phyloP scores from a whole-genome alignment of 2,113 vertebrate species.

The Sus scrofa region DNA sequence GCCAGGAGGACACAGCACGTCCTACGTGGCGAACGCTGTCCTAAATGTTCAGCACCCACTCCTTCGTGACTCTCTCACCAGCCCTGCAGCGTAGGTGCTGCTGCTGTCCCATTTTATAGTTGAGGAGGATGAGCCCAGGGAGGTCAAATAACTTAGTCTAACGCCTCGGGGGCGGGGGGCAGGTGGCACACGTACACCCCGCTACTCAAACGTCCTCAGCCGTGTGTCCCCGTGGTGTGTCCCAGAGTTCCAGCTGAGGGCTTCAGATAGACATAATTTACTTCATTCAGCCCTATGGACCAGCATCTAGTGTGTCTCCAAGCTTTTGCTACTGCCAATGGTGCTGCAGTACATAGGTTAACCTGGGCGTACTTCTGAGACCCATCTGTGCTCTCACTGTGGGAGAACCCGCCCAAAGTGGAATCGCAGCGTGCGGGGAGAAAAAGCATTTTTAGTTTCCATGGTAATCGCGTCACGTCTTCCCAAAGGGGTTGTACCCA shows the following conservation, averaged over 20 bases:
- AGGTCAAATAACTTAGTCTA: neutral
- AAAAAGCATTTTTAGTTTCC: neutral
- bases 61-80: neutral
- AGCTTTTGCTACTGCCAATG: neutral
- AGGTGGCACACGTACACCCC: no score
- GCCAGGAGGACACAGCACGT: fast-evolving
- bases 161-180: no score
- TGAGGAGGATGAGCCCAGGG: neutral
- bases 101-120: neutral
- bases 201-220: fast-evolving
- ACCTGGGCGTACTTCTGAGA: neutral
- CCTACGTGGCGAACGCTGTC: fast-evolving
- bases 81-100: no score
- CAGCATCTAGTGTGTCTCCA: neutral
- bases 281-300: fast-evolving
- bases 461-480: neutral
- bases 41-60: neutral
- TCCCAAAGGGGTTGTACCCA: neutral
- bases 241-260: fast-evolving
- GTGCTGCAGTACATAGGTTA: neutral
- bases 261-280: fast-evolving
- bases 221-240: fast-evolving
- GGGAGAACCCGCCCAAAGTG: neutral
- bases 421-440: neutral
- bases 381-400: fast-evolving